Evolutionary conservation across 1,140 invertebrate species (phyloP).

Genomic region (Penaeus chinensis): DNA sequence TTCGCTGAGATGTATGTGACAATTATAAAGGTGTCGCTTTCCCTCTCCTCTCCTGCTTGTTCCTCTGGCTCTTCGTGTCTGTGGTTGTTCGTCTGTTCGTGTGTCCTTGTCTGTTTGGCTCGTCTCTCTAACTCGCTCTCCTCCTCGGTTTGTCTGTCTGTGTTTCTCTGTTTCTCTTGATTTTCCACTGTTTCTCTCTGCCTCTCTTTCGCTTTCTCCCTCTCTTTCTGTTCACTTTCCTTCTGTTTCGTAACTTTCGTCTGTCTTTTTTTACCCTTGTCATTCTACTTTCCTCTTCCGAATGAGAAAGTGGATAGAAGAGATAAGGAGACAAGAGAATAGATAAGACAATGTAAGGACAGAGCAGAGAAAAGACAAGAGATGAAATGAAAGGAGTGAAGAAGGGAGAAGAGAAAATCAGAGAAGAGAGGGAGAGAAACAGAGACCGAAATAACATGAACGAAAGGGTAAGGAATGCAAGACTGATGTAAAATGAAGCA

Average conservation of each 20-base stretch:
- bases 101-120: not conserved
- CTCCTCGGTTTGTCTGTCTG: too few relatives aligned
- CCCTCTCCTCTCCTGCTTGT: not conserved
- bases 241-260: not conserved
- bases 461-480: too few relatives aligned
- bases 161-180: too few relatives aligned
- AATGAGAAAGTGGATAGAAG: too few relatives aligned
- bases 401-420: too few relatives aligned
- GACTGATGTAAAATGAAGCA: too few relatives aligned
- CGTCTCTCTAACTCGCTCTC: not conserved
- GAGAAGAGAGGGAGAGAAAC: too few relatives aligned
- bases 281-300: not conserved
- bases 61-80: not conserved
- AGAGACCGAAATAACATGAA: too few relatives aligned
- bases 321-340: too few relatives aligned
- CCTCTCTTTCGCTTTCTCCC: constrained; percentile 1
- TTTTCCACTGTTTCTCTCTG: constrained; percentile 27
- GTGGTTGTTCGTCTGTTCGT: not conserved
- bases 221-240: not conserved
- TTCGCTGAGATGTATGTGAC: constrained; percentile 39
- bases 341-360: too few relatives aligned
- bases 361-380: too few relatives aligned
- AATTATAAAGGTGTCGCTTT: constrained; percentile 31
- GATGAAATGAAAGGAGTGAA: too few relatives aligned
- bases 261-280: not conserved